phyloP scores from a whole-genome alignment of 1,140 invertebrate species.

The Cyphomyrmex costatus region DNA sequence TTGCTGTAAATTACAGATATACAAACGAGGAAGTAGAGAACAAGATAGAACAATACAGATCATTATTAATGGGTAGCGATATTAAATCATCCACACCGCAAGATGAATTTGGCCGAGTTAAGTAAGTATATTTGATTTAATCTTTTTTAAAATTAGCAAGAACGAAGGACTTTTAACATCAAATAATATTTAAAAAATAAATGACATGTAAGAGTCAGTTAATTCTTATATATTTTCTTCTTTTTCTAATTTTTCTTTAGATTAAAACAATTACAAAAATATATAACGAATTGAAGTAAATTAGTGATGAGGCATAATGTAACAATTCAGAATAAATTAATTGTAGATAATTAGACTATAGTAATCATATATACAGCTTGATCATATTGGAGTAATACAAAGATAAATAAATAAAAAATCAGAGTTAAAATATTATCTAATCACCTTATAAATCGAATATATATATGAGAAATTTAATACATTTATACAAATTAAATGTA shows the following conservation, averaged over 20 bases:
- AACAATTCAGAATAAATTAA: slow-evolving; percentile 1
- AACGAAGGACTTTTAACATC: too few relatives aligned
- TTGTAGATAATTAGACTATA: not conserved
- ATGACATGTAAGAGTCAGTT: too few relatives aligned
- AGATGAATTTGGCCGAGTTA: slow-evolving; percentile 80
- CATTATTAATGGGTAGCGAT: slow-evolving; percentile 77
- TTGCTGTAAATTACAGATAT: slow-evolving; percentile 71
- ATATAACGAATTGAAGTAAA: not conserved
- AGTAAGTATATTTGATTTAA: slow-evolving; percentile 70
- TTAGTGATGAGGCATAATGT: not conserved
- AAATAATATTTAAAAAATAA: too few relatives aligned
- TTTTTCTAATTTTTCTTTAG: not conserved
- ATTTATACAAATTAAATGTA: too few relatives aligned
- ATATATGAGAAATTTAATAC: not conserved
- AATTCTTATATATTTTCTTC: too few relatives aligned
- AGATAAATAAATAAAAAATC: not conserved
- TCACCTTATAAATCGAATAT: slow-evolving; percentile 4
- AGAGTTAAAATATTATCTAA: not conserved
- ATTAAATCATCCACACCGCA: slow-evolving; percentile 71
- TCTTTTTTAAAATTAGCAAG: too few relatives aligned
- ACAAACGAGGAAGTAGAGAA: slow-evolving; percentile 77
- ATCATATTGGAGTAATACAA: not conserved
- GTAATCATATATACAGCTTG: not conserved
- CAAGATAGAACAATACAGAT: slow-evolving; percentile 77
- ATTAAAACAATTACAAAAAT: not conserved